phyloP scores from a whole-genome alignment of 2,888 invertebrate species.

The Pomacea canaliculata region DNA sequence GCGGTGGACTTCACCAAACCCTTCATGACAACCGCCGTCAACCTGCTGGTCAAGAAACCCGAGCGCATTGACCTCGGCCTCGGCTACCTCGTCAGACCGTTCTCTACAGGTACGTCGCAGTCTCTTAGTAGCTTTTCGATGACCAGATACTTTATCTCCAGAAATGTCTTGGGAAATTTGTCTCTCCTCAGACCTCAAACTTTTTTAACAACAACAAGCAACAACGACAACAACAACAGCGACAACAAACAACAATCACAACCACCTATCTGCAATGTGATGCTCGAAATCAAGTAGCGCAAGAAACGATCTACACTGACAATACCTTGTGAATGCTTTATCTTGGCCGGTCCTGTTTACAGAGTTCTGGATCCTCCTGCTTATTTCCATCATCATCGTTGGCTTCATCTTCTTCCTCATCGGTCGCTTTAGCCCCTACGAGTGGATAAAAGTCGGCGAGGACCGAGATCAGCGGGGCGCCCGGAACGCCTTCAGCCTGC shows the following conservation, averaged over 20 bases:
- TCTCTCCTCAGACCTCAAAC: too few species aligned
- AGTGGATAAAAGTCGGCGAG: conserved; percentile 39
- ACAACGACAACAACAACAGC: too few species aligned
- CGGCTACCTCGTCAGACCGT: conserved; percentile 36
- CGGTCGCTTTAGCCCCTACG: conserved; percentile 41
- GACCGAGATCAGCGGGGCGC: conserved; percentile 36
- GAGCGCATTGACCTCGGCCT: conserved; percentile 31
- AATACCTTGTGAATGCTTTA: too few species aligned
- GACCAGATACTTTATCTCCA: too few species aligned
- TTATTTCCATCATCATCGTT: conserved; percentile 35
- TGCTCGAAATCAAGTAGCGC: too few species aligned
- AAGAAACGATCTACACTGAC: too few species aligned
- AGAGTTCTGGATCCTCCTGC: conserved; percentile 39
- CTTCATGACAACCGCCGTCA: conserved; percentile 32
- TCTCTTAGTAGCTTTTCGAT: not conserved
- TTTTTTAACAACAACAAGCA: too few species aligned
- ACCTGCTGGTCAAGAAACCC: conserved; percentile 39
- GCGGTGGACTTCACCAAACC: conserved; percentile 39
- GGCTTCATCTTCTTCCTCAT: conserved; percentile 39
- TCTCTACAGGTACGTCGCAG: conserved; percentile 27
- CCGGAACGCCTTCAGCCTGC: conserved; percentile 39
- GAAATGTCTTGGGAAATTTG: too few species aligned
- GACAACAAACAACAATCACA: too few species aligned
- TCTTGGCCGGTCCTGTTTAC: not conserved
- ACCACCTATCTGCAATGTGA: too few species aligned